These are phyloP conservation scores for Pseudocheirus occidentalis DNA, from an alignment of 2,797 vertebrate species.

Conservation along the genomic window DNA sequence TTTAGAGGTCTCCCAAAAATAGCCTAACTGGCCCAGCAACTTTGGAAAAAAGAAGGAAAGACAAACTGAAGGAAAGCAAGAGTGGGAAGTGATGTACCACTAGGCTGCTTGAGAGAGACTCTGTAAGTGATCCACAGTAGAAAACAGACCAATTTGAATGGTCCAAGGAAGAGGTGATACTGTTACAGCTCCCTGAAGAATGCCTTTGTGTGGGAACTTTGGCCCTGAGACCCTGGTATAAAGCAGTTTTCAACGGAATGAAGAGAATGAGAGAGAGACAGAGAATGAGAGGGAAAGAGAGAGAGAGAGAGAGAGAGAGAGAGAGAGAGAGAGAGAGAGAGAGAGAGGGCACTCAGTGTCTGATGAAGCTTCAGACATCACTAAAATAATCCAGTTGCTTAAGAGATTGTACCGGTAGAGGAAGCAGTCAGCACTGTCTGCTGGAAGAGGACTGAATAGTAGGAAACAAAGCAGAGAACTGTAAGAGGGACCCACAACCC, in stretches of 20 bases:
- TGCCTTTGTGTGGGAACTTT: neutral
- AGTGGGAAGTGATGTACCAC: neutral
- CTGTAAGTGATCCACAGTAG: neutral
- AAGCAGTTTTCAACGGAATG: neutral
- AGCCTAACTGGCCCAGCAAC: neutral
- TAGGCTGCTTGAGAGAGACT: neutral
- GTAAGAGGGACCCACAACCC: neutral
- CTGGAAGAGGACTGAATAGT: neutral
- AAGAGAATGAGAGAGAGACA: no score
- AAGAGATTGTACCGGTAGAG: neutral
- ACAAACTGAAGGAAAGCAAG: neutral
- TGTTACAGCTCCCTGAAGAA: neutral
- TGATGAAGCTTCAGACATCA: neutral
- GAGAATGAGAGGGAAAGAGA: no score
- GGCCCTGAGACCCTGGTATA: neutral
- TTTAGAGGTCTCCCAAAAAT: neutral
- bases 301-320: no score
- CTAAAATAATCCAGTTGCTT: neutral
- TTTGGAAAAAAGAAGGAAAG: neutral
- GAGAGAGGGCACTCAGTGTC: no score
- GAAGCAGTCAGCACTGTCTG: neutral
- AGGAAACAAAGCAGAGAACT: neutral
- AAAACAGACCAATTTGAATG: neutral
- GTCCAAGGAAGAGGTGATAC: neutral
- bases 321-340: no score